Percentiles rank a stretch among this genome's conserved stretches.
These are phyloP conservation scores for Prietella phreatophila DNA, from an alignment of 2,113 vertebrate genomes.

Conservation along the genomic window DNA sequence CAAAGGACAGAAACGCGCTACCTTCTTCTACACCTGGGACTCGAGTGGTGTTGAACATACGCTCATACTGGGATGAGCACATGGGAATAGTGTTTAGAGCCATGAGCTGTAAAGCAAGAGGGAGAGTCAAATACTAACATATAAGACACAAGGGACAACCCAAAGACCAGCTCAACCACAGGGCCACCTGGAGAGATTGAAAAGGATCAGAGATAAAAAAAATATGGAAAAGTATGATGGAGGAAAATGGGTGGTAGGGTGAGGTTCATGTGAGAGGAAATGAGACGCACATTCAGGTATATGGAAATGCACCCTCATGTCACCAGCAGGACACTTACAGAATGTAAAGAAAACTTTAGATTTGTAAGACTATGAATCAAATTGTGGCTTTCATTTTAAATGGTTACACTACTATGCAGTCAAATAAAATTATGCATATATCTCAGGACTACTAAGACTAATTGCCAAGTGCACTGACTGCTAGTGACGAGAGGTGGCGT, in stretches of 20 bases:
- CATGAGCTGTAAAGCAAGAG: slow-evolving; percentile 79
- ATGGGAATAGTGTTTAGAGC: slow-evolving; percentile 91
- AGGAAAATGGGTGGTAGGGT: neutral
- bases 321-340: slow-evolving; percentile 25
- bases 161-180: slow-evolving; percentile 31
- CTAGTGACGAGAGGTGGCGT: slow-evolving; percentile 47
- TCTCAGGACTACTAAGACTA: neutral
- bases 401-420: neutral
- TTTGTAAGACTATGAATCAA: neutral
- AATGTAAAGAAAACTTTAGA: neutral
- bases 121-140: slow-evolving; percentile 68
- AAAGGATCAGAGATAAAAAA: slow-evolving; percentile 21
- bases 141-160: slow-evolving; percentile 59
- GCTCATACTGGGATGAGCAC: slow-evolving; percentile 97
- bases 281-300: slow-evolving; percentile 28
- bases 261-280: slow-evolving; percentile 49
- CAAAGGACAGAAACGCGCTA: slow-evolving; percentile 67
- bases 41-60: slow-evolving; percentile 91
- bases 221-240: slow-evolving; percentile 15
- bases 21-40: slow-evolving; percentile 92
- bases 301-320: slow-evolving; percentile 29
- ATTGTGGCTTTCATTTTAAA: neutral
- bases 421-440: neutral
- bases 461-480: neutral
- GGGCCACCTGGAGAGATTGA: slow-evolving; percentile 48